These are phyloP conservation scores for Tonatia bakeri DNA, from an alignment of 2,113 vertebrate genomes.

Conservation along the genomic window DNA sequence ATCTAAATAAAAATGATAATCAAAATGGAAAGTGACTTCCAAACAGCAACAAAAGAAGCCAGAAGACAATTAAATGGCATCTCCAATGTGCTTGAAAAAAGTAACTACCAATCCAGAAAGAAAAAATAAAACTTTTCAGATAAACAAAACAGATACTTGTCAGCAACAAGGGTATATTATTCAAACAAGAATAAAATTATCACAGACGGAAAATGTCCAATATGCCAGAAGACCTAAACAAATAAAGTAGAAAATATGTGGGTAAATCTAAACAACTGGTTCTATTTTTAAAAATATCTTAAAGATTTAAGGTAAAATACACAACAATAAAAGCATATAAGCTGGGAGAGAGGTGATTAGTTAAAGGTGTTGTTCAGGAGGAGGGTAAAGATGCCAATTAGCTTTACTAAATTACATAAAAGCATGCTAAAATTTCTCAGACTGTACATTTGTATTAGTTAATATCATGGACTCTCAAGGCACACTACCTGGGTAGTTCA, in stretches of 20 bases:
- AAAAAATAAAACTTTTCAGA: background rate
- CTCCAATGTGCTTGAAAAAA: background rate
- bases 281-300: background rate
- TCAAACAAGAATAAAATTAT: background rate
- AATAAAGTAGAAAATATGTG: background rate
- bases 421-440: background rate
- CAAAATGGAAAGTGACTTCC: background rate
- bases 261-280: background rate
- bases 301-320: background rate
- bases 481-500: background rate
- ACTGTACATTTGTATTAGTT: background rate
- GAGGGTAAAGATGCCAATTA: background rate
- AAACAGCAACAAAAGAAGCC: background rate
- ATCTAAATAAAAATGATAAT: background rate
- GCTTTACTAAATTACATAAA: background rate
- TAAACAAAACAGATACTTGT: background rate
- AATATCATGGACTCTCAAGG: background rate
- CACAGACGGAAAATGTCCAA: background rate
- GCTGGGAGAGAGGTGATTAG: background rate
- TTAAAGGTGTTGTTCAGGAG: background rate
- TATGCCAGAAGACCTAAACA: background rate
- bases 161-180: background rate
- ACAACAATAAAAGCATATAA: conserved; percentile 6
- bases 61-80: conserved; percentile 8
- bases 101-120: background rate